Conservation (phyloP, 2,797 vertebrate species). For the Catharus ustulatus region DNA sequence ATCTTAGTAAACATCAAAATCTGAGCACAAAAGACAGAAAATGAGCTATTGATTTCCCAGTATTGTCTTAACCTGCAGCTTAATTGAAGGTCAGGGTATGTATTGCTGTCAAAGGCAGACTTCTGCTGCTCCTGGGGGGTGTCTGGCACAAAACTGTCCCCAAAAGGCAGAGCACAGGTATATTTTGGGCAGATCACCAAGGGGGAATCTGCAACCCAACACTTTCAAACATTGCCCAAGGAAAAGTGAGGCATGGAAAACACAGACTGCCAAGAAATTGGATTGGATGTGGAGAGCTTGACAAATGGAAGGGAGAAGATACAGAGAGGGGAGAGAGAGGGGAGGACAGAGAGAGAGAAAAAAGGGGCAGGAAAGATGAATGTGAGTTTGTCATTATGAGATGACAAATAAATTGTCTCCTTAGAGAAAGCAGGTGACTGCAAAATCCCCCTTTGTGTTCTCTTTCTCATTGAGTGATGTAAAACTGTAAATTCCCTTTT, state of each 20-base stretch:
- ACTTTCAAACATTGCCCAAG: background rate
- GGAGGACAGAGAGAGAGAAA: background rate
- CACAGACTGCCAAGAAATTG: slow-evolving; percentile 8
- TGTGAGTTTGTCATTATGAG: background rate
- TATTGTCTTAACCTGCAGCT: slow-evolving; percentile 89
- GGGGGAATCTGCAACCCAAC: slow-evolving; percentile 17
- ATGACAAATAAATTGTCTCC: slow-evolving; percentile 22
- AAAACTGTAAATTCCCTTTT: background rate
- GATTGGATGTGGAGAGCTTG: background rate
- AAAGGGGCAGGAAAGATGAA: background rate
- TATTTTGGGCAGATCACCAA: slow-evolving; percentile 48
- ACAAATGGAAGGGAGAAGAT: background rate
- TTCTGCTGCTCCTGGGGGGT: slow-evolving; percentile 61
- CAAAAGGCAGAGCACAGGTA: slow-evolving; percentile 46
- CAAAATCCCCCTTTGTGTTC: background rate
- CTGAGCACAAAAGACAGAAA: slow-evolving; percentile 90
- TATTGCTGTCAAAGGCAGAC: slow-evolving; percentile 82
- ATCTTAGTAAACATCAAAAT: slow-evolving; percentile 93
- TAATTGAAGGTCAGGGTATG: slow-evolving; percentile 93
- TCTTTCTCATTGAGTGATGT: background rate
- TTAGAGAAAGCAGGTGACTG: background rate
- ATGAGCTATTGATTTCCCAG: slow-evolving; percentile 93
- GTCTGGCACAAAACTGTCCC: slow-evolving; percentile 66
- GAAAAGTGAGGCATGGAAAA: slow-evolving; percentile 11
- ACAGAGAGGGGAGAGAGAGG: background rate